Conservation (phyloP, 2,113 vertebrate species). For the Seriola quinqueradiata region DNA sequence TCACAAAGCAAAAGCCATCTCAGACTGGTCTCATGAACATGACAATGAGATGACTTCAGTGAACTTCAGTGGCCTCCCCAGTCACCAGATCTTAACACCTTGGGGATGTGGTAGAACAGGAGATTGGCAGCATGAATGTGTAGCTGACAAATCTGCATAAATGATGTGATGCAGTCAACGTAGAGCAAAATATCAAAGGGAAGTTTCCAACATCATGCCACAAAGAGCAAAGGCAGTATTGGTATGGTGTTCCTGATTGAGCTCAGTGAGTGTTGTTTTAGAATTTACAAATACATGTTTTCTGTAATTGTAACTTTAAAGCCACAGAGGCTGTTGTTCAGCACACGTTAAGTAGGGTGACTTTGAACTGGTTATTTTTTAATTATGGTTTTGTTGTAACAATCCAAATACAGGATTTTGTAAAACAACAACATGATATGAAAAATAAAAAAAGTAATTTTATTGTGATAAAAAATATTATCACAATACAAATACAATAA, state of each 20-base stretch:
- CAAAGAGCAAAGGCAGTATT: neutral
- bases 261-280: neutral
- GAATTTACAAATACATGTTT: neutral
- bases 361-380: neutral
- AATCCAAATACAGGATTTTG: neutral
- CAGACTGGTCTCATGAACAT: neutral
- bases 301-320: neutral
- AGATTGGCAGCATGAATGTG: neutral
- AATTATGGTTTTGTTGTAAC: neutral
- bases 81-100: neutral
- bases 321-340: neutral
- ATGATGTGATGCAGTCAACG: conserved; percentile 2
- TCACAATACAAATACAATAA: neutral
- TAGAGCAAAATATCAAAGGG: neutral
- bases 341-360: neutral
- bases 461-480: no score
- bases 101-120: neutral
- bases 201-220: conserved; percentile 14
- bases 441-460: no score
- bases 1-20: neutral
- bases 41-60: neutral
- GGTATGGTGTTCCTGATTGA: neutral
- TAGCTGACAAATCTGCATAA: neutral
- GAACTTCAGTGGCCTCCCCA: neutral
- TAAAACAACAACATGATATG: neutral